Evolutionary conservation across 2,113 vertebrate genomes (phyloP), one percentile per base, ranked within the genome.

Genomic region (Morone chrysops): DNA sequence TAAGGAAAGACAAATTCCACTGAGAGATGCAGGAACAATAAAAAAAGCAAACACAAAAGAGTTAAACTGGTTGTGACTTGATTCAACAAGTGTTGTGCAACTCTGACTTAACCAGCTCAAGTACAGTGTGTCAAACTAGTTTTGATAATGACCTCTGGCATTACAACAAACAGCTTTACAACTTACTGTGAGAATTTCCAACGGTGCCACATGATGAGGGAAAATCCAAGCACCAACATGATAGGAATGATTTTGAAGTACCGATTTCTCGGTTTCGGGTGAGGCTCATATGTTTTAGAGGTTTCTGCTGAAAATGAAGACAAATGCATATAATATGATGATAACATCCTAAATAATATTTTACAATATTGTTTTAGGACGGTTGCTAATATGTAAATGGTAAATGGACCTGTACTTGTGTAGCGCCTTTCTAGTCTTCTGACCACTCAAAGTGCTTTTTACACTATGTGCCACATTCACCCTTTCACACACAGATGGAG

Each of bases 151-250:
- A 50, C 12, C n/a, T 17, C 12, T 67, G 16, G 18, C 4, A 41
- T 47, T 18, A 18, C 51, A 31, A 63, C 1, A 59, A 20, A 40
- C 2, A 11, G 18, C 40, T 9, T 14, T 41, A 20, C 5, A 45
- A 70, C 69, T 75, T 59, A 82, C 60, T 3, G 3, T 43, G 43
- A 68, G 8, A 3, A 7, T 61, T 79, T 40, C 2, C 51, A 1
- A 6, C 4, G 16, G 0, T 2, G 3, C 66, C 25, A 68, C 25
- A 83, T 31, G 17, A 85, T 1, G 41, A 90, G 3, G 16, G 1
- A 56, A 36, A 89, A 5, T 66, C 36, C 83, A 65, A 82, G 9
- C 20, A 11, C 31, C 48, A 75, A n/a, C 31, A 57, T 0, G 3
- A 74, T 4, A 1, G 82, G 60, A 56, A 90, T n/a, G 4, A 41